A percentile compares a stretch with the other conserved stretches of the same genome.
These are phyloP conservation scores for Chorisops tibialis DNA, from an alignment of 2,888 invertebrate genomes.

Conservation along the genomic window DNA sequence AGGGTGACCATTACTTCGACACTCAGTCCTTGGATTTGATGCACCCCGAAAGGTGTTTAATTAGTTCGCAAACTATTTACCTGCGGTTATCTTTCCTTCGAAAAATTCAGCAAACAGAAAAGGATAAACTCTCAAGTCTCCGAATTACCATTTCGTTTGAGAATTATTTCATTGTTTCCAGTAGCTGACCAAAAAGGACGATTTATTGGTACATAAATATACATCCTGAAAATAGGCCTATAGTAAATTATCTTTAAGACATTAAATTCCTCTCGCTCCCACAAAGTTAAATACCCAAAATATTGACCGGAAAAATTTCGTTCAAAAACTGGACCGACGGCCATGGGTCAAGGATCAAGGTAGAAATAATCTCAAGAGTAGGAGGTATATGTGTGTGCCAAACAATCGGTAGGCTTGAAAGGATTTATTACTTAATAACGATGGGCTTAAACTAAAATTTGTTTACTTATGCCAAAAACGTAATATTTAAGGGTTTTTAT, in stretches of 20 bases:
- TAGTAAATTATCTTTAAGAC: constrained; percentile 19
- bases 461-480: constrained; percentile 23
- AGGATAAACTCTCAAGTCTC: not conserved
- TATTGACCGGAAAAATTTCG: constrained; percentile 1
- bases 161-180: constrained; percentile 18
- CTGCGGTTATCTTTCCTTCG: constrained; percentile 20
- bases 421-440: constrained; percentile 24
- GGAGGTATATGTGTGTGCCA: constrained; percentile 6
- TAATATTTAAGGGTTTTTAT: constrained; percentile 14
- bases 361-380: not conserved
- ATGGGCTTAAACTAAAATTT: constrained; percentile 22
- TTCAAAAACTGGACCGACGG: not conserved
- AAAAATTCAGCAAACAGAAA: not conserved
- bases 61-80: constrained; percentile 48
- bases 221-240: constrained; percentile 13
- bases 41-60: constrained; percentile 37
- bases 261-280: constrained; percentile 8
- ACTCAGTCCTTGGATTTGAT: constrained; percentile 12
- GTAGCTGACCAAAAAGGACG: constrained; percentile 23
- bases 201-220: constrained; percentile 1
- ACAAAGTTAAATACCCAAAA: constrained; percentile 24
- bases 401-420: constrained; percentile 19
- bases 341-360: not conserved
- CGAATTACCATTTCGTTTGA: not conserved
- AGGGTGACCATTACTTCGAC: no score